phyloP scores from a whole-genome alignment of 2,888 invertebrate genomes.

The Eumerus sabulonum region DNA sequence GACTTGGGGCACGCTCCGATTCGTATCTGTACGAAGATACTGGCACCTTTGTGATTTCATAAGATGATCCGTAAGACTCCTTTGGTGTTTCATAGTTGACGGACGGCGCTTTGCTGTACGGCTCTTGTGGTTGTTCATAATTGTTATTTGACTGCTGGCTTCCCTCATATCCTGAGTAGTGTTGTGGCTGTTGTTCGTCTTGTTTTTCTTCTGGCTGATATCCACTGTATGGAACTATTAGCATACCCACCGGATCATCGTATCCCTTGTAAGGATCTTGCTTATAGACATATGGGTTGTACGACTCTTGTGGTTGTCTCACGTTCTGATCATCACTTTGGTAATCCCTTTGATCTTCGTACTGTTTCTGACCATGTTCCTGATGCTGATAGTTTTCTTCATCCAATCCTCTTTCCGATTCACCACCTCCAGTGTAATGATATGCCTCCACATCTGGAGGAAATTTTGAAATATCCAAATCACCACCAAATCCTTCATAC shows the following conservation, averaged over 20 bases:
- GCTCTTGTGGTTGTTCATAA: conserved; percentile 6
- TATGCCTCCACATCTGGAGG: conserved; percentile 52
- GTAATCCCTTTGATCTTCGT: conserved; percentile 26
- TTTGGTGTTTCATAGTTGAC: conserved; percentile 13
- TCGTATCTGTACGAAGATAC: conserved; percentile 25
- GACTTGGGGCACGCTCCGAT: conserved; percentile 1
- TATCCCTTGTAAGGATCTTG: conserved; percentile 30
- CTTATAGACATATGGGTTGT: conserved; percentile 20
- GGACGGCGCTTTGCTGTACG: not conserved
- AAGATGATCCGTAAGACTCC: conserved; percentile 7
- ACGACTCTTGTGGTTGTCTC: conserved; percentile 3
- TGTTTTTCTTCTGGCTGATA: conserved; percentile 28
- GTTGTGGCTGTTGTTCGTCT: not conserved
- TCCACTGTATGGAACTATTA: conserved; percentile 54
- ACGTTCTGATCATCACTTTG: conserved; percentile 24
- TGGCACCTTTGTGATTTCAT: conserved; percentile 21
- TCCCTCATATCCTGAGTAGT: conserved; percentile 28
- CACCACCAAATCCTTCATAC: conserved; percentile 29
- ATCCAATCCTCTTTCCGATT: conserved; percentile 12
- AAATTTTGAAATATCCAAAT: conserved; percentile 50
- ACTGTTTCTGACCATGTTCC: conserved; percentile 5
- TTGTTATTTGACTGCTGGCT: conserved; percentile 12
- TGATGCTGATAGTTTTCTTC: conserved; percentile 20
- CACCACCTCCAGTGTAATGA: conserved; percentile 30
- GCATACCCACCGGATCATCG: conserved; percentile 19